These are phyloP conservation scores for Drosophila asahinai DNA, from an alignment of 1,140 invertebrate genomes.

Conservation along the genomic window DNA sequence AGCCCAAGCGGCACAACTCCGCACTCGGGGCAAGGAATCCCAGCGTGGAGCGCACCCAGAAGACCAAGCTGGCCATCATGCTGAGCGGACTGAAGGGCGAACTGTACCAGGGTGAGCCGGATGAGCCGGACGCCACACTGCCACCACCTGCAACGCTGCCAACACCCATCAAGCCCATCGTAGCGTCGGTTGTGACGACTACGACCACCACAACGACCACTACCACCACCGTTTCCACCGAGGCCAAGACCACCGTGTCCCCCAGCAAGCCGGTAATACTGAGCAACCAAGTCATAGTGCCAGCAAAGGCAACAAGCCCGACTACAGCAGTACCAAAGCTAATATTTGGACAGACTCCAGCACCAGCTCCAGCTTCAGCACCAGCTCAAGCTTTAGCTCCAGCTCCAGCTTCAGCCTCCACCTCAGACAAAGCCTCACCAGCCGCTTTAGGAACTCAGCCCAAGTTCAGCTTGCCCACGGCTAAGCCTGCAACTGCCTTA, in stretches of 20 bases:
- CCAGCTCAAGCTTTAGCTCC: neutral
- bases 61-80: slow-evolving; percentile 80
- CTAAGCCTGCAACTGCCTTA: neutral
- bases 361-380: neutral
- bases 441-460: neutral
- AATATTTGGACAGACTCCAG: neutral
- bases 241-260: neutral
- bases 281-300: slow-evolving; percentile 23
- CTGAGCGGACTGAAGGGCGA: slow-evolving; percentile 77
- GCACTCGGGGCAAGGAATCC: slow-evolving; percentile 45
- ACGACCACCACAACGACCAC: slow-evolving; percentile 16
- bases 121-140: slow-evolving; percentile 45
- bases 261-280: slow-evolving; percentile 35
- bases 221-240: neutral
- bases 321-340: slow-evolving; percentile 1
- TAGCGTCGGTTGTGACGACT: neutral
- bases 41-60: slow-evolving; percentile 74
- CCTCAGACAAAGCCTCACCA: slow-evolving; percentile 6
- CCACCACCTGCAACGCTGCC: neutral
- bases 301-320: neutral
- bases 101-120: slow-evolving; percentile 60
- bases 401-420: neutral
- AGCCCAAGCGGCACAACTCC: slow-evolving; percentile 68
- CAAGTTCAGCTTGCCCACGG: neutral
- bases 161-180: slow-evolving; percentile 24